Evolutionary conservation across 2,888 invertebrate genomes (phyloP), one percentile per base, ranked within the genome.

Genomic region (Epistrophe grossulariae): DNA sequence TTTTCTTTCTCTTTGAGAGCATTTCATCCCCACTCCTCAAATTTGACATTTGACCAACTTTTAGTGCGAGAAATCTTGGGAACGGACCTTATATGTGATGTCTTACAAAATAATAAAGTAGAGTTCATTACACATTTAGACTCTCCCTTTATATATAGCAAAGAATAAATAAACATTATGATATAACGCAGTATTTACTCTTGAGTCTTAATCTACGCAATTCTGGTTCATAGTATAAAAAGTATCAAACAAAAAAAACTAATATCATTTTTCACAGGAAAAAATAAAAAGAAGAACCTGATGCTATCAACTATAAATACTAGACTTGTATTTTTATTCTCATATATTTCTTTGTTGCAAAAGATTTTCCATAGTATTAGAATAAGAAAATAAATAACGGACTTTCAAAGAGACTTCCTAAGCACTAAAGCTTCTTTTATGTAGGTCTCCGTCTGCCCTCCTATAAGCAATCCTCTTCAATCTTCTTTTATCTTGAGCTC

Each of bases 381-480:
- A 70, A 52, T 70, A 70, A 15, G 52, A 50, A 68, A 70, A 70
- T 52, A 70, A 70, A 50, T 52, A 52, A 50, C 68, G 10, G 24
- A 40, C 52, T 52, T 52, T 52, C 38, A 70, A 70, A 70, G 52
- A 52, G 68, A 70, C 35, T 70, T 50, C 68, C n/a, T 70, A 70
- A 70, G 68, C 52, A 70, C 38, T 70, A 52, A 68, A 70, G 68
- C 52, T 70, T 38, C 24, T 40, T 24, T 50, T 70, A 52, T 70
- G 19, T 50, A 52, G 68, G 68, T 70, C 19, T 50, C 48, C 2
- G 50, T 48, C 38, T 11, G 31, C 31, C 55, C 55, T 24, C 28
- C 57, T 43, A 24, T n/a, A 43, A 57, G 52, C 50, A n/a, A 43
- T 35, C 43, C 60, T 45, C 52, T 40, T 71, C 62, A 40, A 43